phyloP scores from a whole-genome alignment of 53 echinoderm and acorn worm genomes.

The Mesocentrotus franciscanus region DNA sequence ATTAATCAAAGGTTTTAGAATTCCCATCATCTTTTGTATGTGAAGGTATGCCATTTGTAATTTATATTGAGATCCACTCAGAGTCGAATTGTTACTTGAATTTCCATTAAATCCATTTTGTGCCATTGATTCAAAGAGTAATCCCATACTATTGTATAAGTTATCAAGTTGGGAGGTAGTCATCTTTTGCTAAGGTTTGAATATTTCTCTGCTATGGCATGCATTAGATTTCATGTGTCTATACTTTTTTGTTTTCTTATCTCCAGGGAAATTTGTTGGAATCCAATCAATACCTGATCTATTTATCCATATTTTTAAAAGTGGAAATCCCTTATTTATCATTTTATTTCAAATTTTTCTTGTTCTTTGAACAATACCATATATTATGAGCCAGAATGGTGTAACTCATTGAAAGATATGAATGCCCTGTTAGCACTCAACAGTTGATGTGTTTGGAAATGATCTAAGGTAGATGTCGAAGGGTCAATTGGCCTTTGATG shows the following conservation, averaged over 20 bases:
- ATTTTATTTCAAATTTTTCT: not conserved
- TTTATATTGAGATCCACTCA: too few relatives aligned
- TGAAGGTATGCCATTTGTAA: not conserved
- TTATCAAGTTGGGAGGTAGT: not conserved
- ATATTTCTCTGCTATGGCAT: too few relatives aligned
- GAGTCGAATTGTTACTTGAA: too few relatives aligned
- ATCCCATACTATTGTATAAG: not conserved
- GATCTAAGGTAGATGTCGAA: constrained; percentile 35
- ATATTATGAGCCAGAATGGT: not conserved
- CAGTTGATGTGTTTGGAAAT: not conserved
- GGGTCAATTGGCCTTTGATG: not conserved
- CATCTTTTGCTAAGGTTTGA: too few relatives aligned
- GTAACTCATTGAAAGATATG: not conserved
- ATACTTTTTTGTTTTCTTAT: too few relatives aligned
- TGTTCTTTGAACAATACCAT: too few relatives aligned
- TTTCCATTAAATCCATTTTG: not conserved
- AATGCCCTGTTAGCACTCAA: not conserved
- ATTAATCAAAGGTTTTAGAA: not conserved
- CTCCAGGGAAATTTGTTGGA: too few relatives aligned
- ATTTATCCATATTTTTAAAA: too few relatives aligned
- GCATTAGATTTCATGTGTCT: too few relatives aligned
- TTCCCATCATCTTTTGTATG: not conserved
- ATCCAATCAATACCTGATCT: too few relatives aligned
- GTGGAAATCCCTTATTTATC: not conserved
- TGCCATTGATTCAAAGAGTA: not conserved